Evolutionary conservation across 1,140 invertebrate species (phyloP).

Genomic region (Atta cephalotes): DNA sequence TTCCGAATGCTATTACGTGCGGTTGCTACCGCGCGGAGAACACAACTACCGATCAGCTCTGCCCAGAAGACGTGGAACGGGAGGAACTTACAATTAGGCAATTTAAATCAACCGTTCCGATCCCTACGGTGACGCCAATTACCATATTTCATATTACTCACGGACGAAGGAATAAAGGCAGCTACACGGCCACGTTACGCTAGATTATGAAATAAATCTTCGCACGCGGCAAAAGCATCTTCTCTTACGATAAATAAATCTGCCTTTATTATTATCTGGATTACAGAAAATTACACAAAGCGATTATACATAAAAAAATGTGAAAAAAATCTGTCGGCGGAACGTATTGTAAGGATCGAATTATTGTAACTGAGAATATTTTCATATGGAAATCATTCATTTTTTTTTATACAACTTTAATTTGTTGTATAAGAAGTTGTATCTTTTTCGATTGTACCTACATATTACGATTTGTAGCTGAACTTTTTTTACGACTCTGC

Average conservation of each 20-base stretch:
- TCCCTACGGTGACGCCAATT: conserved; percentile 56
- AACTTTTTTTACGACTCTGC: neutral
- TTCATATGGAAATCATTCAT: neutral
- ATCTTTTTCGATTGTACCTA: neutral
- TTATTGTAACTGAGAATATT: neutral
- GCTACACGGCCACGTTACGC: neutral
- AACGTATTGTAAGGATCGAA: neutral
- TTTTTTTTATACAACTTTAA: neutral
- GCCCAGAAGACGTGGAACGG: conserved; percentile 65
- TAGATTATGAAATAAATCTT: conserved; percentile 51
- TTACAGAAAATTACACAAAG: conserved; percentile 7
- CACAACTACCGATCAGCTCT: conserved; percentile 74
- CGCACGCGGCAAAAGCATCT: neutral
- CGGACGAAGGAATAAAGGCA: conserved; percentile 18
- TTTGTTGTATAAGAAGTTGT: neutral
- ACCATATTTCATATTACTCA: conserved; percentile 58
- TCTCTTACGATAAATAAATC: conserved; percentile 31
- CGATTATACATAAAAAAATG: neutral
- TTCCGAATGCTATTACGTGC: conserved; percentile 76
- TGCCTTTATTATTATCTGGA: conserved; percentile 33
- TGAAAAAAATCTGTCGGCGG: neutral
- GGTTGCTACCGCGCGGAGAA: conserved; percentile 81
- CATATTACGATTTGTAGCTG: neutral
- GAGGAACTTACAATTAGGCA: conserved; percentile 76
- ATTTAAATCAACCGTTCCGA: conserved; percentile 72